These are phyloP conservation scores for Diplosoma virens DNA, from an alignment of 23 tunicate genomes.

Conservation along the genomic window DNA sequence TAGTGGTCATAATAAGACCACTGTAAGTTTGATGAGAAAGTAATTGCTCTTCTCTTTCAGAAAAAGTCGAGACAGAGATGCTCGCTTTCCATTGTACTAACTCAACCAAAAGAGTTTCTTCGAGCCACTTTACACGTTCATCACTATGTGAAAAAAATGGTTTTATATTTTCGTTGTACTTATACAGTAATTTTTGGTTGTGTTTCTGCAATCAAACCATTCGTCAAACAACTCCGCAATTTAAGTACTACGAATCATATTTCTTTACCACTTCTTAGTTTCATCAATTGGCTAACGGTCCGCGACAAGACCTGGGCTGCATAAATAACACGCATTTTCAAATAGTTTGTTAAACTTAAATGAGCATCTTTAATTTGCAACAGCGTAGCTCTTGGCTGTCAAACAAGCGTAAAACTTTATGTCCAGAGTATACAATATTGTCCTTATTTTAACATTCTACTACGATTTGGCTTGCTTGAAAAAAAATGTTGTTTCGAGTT, in stretches of 20 bases:
- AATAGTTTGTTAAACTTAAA: slow-evolving; percentile 8
- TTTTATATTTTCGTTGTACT: not conserved
- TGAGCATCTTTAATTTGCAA: slow-evolving; percentile 25
- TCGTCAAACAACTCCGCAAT: slow-evolving; percentile 14
- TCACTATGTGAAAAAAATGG: no score
- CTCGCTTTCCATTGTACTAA: slow-evolving; percentile 2
- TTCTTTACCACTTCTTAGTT: slow-evolving; percentile 4
- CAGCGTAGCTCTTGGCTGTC: slow-evolving; percentile 13
- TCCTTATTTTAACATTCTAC: not conserved
- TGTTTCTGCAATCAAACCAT: slow-evolving; percentile 24
- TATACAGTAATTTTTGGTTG: not conserved
- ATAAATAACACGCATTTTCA: slow-evolving; percentile 29
- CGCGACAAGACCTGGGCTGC: slow-evolving; percentile 24
- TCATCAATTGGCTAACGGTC: slow-evolving; percentile 11
- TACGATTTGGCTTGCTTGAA: not conserved
- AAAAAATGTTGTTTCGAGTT: not conserved
- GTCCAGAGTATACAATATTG: no score
- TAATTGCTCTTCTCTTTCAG: slow-evolving; percentile 1
- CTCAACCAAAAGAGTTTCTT: not conserved
- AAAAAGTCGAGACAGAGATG: not conserved
- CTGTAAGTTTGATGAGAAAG: not conserved
- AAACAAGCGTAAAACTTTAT: slow-evolving; percentile 15
- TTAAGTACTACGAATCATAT: slow-evolving; percentile 31
- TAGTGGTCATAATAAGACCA: slow-evolving; percentile 3
- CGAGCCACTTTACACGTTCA: no score